A percentile compares a stretch with the other conserved stretches of the same genome.
phyloP scores from a whole-genome alignment of 2,797 vertebrate species.

The Neomorphus geoffroyi region DNA sequence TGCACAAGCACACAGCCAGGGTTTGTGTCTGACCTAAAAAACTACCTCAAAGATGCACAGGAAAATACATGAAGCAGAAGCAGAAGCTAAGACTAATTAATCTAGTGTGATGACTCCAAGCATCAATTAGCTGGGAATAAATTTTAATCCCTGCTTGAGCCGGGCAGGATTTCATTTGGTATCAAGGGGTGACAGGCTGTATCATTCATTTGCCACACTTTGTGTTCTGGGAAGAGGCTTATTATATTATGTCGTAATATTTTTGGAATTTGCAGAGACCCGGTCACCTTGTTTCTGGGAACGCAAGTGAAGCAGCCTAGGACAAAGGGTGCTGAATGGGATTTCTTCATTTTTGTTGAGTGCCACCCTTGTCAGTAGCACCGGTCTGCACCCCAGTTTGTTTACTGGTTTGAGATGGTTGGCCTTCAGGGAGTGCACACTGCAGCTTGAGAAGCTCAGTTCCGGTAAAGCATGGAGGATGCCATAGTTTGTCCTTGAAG shows the following conservation, averaged over 20 bases:
- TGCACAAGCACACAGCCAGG: neutral
- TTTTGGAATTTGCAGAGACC: neutral
- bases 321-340: neutral
- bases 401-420: neutral
- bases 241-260: neutral
- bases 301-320: neutral
- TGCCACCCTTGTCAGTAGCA: neutral
- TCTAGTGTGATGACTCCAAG: neutral
- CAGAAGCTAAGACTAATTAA: conserved; percentile 37
- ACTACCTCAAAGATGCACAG: neutral
- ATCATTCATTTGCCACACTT: conserved; percentile 18
- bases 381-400: neutral
- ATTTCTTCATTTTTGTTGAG: neutral
- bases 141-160: conserved; percentile 42
- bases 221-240: neutral
- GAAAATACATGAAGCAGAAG: neutral
- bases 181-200: conserved; percentile 45
- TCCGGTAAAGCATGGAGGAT: neutral
- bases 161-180: conserved; percentile 28
- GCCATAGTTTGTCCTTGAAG: neutral
- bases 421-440: neutral
- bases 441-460: neutral
- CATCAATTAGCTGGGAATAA: conserved; percentile 57
- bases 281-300: neutral
- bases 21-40: conserved; percentile 22